Conservation (phyloP, 2,888 invertebrate species). For the Drosophila recens region DNA sequence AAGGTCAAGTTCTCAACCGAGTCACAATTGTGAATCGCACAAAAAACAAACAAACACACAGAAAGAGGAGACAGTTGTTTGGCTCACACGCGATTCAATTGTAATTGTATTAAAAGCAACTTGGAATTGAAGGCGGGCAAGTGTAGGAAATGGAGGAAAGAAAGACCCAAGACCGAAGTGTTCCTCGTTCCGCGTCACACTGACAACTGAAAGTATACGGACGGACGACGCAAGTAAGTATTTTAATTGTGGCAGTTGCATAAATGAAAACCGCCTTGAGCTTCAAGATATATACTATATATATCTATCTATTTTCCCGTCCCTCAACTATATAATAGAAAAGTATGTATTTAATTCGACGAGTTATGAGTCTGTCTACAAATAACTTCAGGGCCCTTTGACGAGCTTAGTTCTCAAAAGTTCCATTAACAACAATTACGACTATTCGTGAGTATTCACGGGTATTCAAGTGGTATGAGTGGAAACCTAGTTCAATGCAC, state of each 20-base stretch:
- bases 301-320: neutral
- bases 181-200: constrained; percentile 38
- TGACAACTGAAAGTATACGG: constrained; percentile 53
- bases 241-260: constrained; percentile 47
- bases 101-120: constrained; percentile 33
- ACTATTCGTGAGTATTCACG: neutral
- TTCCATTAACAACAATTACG: constrained; percentile 17
- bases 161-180: too few species aligned
- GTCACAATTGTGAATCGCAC: constrained; percentile 6
- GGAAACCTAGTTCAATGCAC: constrained; percentile 58
- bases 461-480: neutral
- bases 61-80: constrained; percentile 15
- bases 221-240: constrained; percentile 12
- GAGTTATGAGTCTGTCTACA: constrained; percentile 7
- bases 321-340: neutral
- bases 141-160: neutral
- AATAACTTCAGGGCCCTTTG: constrained; percentile 13
- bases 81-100: constrained; percentile 64
- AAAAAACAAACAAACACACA: constrained; percentile 3
- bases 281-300: constrained; percentile 16
- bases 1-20: constrained; percentile 38
- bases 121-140: neutral
- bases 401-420: constrained; percentile 24
- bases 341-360: neutral
- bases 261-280: constrained; percentile 52